Percentiles rank a stretch among this genome's conserved stretches.
phyloP scores from a whole-genome alignment of 2,888 invertebrate species.

The Theristus sp. region DNA sequence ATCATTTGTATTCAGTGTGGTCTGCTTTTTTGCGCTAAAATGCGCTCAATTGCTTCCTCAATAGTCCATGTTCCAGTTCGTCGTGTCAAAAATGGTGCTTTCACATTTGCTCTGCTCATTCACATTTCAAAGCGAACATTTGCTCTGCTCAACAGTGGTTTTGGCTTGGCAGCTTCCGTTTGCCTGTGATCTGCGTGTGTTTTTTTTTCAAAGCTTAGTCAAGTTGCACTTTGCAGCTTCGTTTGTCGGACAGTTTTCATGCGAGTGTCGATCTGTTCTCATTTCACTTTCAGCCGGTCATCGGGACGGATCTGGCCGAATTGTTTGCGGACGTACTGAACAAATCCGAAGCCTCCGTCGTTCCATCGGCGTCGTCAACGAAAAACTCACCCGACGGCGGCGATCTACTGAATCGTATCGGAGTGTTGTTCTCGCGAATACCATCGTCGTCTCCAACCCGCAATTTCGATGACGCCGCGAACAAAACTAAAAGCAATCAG shows the following conservation, averaged over 20 bases:
- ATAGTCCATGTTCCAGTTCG: neutral
- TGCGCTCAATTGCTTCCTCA: neutral
- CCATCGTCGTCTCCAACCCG: too few species aligned
- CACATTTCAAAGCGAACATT: neutral
- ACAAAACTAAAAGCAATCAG: too few species aligned
- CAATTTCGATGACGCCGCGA: too few species aligned
- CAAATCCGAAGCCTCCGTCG: neutral
- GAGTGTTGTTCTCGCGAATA: neutral
- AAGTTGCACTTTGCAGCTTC: too few species aligned
- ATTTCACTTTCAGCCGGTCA: neutral
- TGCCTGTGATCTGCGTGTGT: too few species aligned
- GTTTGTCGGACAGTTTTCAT: too few species aligned
- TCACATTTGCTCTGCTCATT: too few species aligned
- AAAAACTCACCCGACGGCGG: too few species aligned
- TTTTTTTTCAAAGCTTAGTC: too few species aligned
- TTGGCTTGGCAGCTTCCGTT: too few species aligned
- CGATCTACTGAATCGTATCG: neutral
- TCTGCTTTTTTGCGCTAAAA: neutral
- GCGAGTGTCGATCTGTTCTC: too few species aligned
- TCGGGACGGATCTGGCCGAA: conserved; percentile 5
- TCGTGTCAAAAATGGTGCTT: neutral
- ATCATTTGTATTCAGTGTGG: neutral
- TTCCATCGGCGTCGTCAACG: neutral
- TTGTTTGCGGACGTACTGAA: conserved; percentile 2
- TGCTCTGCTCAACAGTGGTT: neutral